Conservation (phyloP, 1,140 invertebrate genomes). For the Musca vetustissima region DNA sequence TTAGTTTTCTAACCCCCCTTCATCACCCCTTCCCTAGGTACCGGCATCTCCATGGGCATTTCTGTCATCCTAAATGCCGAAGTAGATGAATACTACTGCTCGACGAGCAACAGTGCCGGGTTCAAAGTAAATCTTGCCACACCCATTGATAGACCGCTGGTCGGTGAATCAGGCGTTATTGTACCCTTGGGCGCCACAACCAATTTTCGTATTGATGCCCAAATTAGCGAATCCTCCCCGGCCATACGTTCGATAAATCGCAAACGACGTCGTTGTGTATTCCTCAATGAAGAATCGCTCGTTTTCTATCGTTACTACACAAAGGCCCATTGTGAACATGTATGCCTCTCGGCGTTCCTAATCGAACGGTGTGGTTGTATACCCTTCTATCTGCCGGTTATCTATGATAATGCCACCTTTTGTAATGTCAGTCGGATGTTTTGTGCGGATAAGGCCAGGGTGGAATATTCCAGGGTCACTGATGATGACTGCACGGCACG, state of each 20-base stretch:
- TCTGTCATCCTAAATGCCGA: constrained; percentile 70
- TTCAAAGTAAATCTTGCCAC: constrained; percentile 70
- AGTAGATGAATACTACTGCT: constrained; percentile 74
- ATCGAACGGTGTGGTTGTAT: constrained; percentile 67
- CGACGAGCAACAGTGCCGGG: constrained; percentile 73
- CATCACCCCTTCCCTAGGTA: too few relatives aligned
- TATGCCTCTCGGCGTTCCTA: constrained; percentile 69
- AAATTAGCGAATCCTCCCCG: constrained; percentile 63
- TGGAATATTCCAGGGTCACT: not conserved
- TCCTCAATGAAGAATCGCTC: constrained; percentile 67
- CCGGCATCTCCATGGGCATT: constrained; percentile 70
- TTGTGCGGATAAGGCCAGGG: constrained; percentile 31
- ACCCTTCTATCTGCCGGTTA: constrained; percentile 66
- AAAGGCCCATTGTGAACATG: constrained; percentile 65
- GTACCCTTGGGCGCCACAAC: constrained; percentile 69
- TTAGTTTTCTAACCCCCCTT: too few relatives aligned
- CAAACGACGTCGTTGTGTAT: constrained; percentile 71
- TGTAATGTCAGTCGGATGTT: constrained; percentile 34
- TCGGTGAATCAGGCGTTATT: constrained; percentile 70
- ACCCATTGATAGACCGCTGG: constrained; percentile 72
- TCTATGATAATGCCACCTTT: constrained; percentile 37
- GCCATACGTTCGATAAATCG: constrained; percentile 61
- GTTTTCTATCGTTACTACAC: constrained; percentile 60
- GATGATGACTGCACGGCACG: constrained; percentile 28
- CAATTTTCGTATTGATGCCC: constrained; percentile 66